A percentile compares a stretch with the other conserved stretches of the same genome.
Evolutionary conservation across 2,797 vertebrate species (phyloP).

Genomic region (Cyclopterus lumpus): DNA sequence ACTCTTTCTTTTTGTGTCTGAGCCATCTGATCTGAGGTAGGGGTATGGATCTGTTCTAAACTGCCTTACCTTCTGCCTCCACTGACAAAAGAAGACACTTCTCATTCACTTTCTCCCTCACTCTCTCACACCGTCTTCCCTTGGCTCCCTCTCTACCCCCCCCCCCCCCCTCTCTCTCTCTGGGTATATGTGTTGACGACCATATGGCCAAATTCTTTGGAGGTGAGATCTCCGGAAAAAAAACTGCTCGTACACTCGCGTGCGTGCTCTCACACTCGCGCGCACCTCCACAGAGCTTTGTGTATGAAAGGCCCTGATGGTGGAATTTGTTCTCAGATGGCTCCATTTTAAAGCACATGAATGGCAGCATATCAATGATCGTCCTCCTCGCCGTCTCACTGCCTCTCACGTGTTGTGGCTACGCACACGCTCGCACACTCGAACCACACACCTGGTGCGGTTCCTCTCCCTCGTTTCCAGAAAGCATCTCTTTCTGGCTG

Average conservation of each 20-base stretch:
- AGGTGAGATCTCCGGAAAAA: constrained; percentile 80
- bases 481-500: constrained; percentile 58
- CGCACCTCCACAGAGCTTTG: constrained; percentile 62
- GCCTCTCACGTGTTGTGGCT: constrained; percentile 43
- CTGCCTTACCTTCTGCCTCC: constrained; percentile 39
- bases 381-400: constrained; percentile 53
- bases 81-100: constrained; percentile 72
- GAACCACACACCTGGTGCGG: constrained; percentile 59
- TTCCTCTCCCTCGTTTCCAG: constrained; percentile 36
- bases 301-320: constrained; percentile 74
- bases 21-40: constrained; percentile 74
- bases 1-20: constrained; percentile 43
- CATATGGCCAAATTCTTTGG: constrained; percentile 85
- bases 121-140: constrained; percentile 47
- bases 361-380: constrained; percentile 78
- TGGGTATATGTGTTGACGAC: constrained; percentile 77
- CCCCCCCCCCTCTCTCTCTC: constrained; percentile 42
- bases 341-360: constrained; percentile 78
- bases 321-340: constrained; percentile 79
- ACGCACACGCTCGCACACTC: constrained; percentile 25
- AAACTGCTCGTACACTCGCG: constrained; percentile 59
- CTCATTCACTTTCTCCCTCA: constrained; percentile 58
- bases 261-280: constrained; percentile 17
- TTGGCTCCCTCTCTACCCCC: constrained; percentile 57
- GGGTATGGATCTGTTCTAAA: constrained; percentile 53